Conservation (phyloP, 2,113 vertebrate species). For the Macroglossus sobrinus region DNA sequence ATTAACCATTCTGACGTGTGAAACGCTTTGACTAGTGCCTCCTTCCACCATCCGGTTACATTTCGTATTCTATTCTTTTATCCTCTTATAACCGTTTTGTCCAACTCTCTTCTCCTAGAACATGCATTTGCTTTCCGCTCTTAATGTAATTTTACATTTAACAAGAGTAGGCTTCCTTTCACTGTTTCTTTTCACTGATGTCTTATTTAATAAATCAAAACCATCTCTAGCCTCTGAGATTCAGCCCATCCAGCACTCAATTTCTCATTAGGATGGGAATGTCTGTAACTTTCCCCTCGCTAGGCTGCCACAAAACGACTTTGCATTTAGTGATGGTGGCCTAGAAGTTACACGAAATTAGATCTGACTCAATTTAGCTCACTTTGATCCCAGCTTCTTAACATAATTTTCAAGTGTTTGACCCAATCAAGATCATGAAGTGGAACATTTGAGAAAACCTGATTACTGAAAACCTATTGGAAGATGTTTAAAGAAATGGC, state of each 20-base stretch:
- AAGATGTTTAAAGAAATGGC: slow-evolving; percentile 25
- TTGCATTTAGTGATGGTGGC: neutral
- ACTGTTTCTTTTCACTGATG: slow-evolving; percentile 44
- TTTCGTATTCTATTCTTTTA: neutral
- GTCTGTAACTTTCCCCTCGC: neutral
- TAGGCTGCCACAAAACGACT: neutral
- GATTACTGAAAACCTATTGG: neutral
- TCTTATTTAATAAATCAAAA: slow-evolving; percentile 67
- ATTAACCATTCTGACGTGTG: neutral
- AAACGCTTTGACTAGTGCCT: too few species aligned
- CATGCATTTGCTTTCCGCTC: neutral
- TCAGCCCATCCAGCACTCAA: neutral
- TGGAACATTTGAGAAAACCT: slow-evolving; percentile 52
- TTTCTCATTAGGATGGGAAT: neutral
- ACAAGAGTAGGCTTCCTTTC: neutral
- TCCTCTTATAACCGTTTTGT: neutral
- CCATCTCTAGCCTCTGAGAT: neutral
- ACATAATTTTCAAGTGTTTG: slow-evolving; percentile 64
- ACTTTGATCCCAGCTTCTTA: slow-evolving; percentile 46
- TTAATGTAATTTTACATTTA: slow-evolving; percentile 42
- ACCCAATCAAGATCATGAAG: slow-evolving; percentile 53
- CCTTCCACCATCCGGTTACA: neutral
- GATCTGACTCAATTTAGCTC: slow-evolving; percentile 40
- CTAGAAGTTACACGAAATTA: slow-evolving; percentile 38
- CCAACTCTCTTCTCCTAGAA: neutral